Evolutionary conservation across 1,140 invertebrate genomes (phyloP), one percentile per base, ranked within the genome.

Genomic region (Ceratitis capitata): DNA sequence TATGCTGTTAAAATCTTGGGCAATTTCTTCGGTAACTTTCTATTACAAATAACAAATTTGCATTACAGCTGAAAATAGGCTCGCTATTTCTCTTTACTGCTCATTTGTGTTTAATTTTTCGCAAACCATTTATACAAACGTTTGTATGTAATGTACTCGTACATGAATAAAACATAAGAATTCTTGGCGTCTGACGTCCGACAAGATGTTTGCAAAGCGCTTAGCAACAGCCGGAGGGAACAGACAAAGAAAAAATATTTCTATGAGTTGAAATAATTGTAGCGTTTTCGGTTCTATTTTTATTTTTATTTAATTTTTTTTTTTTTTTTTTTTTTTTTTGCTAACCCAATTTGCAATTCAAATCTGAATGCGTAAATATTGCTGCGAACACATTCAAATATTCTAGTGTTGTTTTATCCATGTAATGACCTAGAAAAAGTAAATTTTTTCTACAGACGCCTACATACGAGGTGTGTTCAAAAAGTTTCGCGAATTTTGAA

Each of bases 121-220:
- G 64, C 39, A n/a, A 78, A 78, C 16, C 51, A 56, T 19, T 19
- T 56, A 19, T n/a, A n/a, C n/a, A 56, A 56, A 23, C n/a, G 51
- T 56, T 19, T 23, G n/a, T 6, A 39, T 14, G n/a, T n/a, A n/a
- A n/a, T n/a, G n/a, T n/a, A n/a, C n/a, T n/a, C n/a, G 10, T 39
- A 35, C 64, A 69, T 69, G 64, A 69, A 69, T 69, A 69, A 69
- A 69, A 69, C 64, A 69, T 69, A 69, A 69, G n/a, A 39, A 26
- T n/a, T 35, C 32, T n/a, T 19, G 19, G 29, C 19, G 35, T 69
- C 64, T 69, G 64, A 39, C 64, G 64, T 16, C 64, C n/a, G 64
- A 19, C 3, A 35, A 56, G 12, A 26, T 45, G n/a, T 26, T 26
- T 23, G 23, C 69, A 45, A 78, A 78, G 69, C 69, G 69, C 69